phyloP scores from a whole-genome alignment of 1,140 invertebrate species.

The Leguminivora glycinivorella region DNA sequence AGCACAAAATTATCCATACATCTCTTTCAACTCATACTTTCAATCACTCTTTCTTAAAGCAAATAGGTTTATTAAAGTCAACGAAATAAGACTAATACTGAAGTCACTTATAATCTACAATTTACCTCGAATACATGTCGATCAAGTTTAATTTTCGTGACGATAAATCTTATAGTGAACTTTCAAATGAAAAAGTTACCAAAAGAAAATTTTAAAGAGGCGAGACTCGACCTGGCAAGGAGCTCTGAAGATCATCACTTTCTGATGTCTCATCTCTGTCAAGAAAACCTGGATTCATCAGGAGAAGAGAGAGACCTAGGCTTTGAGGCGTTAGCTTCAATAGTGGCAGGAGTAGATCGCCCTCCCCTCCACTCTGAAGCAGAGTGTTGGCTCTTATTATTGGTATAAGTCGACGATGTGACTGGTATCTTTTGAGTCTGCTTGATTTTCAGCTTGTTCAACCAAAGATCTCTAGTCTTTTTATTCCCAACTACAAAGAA shows the following conservation, averaged over 20 bases:
- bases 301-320: constrained; percentile 56
- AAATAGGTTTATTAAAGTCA: background rate
- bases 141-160: constrained; percentile 7
- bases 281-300: constrained; percentile 66
- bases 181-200: constrained; percentile 26
- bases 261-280: constrained; percentile 39
- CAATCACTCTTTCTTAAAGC: background rate
- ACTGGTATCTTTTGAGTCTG: constrained; percentile 71
- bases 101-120: background rate
- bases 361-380: constrained; percentile 44
- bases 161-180: constrained; percentile 16
- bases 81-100: constrained; percentile 1
- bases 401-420: constrained; percentile 71
- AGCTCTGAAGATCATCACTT: constrained; percentile 25
- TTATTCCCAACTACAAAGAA: constrained; percentile 79
- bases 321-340: constrained; percentile 56
- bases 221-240: constrained; percentile 16
- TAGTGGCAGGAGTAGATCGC: constrained; percentile 32
- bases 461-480: constrained; percentile 77
- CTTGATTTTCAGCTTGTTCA: constrained; percentile 71
- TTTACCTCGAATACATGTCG: background rate
- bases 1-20: background rate
- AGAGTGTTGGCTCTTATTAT: constrained; percentile 47
- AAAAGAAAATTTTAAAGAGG: constrained; percentile 14
- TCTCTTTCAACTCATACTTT: background rate